Evolutionary conservation across 2,888 invertebrate genomes (phyloP).

Genomic region (Aphrophora alni): DNA sequence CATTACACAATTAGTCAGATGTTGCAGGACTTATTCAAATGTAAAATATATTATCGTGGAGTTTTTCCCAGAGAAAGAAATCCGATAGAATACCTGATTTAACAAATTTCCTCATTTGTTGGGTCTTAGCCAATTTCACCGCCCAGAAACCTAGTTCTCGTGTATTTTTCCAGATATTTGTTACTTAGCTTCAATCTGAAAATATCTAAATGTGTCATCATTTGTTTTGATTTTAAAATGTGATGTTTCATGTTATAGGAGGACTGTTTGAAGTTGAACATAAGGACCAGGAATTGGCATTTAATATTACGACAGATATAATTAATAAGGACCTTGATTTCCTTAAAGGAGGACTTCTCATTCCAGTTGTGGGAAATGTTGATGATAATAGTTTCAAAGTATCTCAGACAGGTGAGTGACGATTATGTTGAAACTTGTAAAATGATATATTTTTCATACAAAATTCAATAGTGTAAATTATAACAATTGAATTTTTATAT

Average conservation of each 20-base stretch:
- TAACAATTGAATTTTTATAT: neutral
- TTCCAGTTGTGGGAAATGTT: neutral
- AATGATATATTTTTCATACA: neutral
- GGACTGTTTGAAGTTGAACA: conserved; percentile 15
- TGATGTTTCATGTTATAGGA: conserved; percentile 5
- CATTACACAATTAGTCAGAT: no score
- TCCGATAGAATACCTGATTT: no score
- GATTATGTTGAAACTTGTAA: neutral
- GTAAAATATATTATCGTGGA: no score
- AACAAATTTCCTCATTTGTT: neutral
- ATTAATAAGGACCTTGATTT: neutral
- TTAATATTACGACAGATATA: neutral
- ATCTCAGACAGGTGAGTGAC: conserved; percentile 4
- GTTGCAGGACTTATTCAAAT: no score
- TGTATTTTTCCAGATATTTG: no score
- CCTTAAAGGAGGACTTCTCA: conserved; percentile 1
- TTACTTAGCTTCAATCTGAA: no score
- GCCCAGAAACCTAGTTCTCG: no score
- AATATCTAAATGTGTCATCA: no score
- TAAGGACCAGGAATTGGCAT: neutral
- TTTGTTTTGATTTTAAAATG: no score
- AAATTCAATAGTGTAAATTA: neutral
- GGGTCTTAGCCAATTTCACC: no score
- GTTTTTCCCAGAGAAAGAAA: no score
- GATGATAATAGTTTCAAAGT: conserved; percentile 13